phyloP scores from a whole-genome alignment of 2,113 vertebrate genomes.

The Rafetus swinhoei region DNA sequence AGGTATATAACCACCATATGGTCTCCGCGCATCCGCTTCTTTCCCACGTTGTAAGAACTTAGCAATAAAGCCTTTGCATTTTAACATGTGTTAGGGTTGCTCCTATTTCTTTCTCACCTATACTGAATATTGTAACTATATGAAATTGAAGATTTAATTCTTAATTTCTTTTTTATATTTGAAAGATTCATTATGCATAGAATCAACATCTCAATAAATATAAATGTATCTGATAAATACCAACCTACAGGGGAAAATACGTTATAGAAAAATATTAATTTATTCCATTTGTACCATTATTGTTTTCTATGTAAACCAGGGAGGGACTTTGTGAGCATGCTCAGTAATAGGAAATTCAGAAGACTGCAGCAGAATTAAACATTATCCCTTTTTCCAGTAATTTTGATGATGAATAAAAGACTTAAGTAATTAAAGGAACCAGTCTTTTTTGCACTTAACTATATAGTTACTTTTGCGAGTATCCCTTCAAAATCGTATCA shows the following conservation, averaged over 20 bases:
- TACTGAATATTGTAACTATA: neutral
- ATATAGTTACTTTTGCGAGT: neutral
- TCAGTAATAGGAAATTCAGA: constrained; percentile 10
- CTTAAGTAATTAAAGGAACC: neutral
- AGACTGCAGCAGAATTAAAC: constrained; percentile 45
- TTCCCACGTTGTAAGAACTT: constrained; percentile 33
- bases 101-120: constrained; percentile 24
- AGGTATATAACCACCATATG: constrained; percentile 24
- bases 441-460: constrained; percentile 16
- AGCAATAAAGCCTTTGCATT: constrained; percentile 42
- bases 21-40: constrained; percentile 58
- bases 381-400: constrained; percentile 10
- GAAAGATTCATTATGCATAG: constrained; percentile 24
- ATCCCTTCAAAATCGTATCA: neutral
- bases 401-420: neutral
- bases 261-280: neutral
- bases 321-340: neutral
- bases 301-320: constrained; percentile 54
- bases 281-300: constrained; percentile 35
- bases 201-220: neutral
- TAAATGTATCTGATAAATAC: neutral
- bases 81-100: constrained; percentile 9
- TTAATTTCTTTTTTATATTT: constrained; percentile 54
- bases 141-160: constrained; percentile 20
- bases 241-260: neutral